A percentile compares a stretch with the other conserved stretches of the same genome.
Conservation (phyloP, 2,797 vertebrate species). For the Microctenopoma steveboyesi region DNA sequence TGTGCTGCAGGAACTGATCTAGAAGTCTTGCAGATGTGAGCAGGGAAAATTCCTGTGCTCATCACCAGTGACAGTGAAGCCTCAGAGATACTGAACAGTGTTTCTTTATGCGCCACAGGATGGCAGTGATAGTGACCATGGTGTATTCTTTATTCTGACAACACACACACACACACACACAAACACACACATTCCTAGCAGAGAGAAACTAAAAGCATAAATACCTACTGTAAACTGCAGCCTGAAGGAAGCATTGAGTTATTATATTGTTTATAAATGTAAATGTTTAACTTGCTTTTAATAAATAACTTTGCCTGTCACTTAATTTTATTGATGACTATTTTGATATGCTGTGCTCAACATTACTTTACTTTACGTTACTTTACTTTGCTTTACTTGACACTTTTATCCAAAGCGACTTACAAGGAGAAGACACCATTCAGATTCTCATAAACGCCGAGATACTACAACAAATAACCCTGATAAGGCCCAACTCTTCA, state of each 20-base stretch:
- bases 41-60: neutral
- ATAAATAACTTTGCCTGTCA: constrained; percentile 1
- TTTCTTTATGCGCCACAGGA: constrained; percentile 51
- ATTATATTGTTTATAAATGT: neutral
- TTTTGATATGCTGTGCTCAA: too few species aligned
- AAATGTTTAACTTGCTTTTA: constrained; percentile 4
- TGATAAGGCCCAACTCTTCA: too few species aligned
- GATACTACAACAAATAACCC: too few species aligned
- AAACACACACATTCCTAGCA: neutral
- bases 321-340: too few species aligned
- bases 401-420: too few species aligned
- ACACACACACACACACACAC: neutral
- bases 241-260: neutral
- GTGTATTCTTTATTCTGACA: constrained; percentile 1
- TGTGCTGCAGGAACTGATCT: neutral
- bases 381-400: too few species aligned
- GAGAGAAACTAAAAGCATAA: neutral
- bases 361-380: too few species aligned
- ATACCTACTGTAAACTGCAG: neutral
- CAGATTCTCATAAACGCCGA: too few species aligned
- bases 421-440: too few species aligned
- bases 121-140: constrained; percentile 47
- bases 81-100: constrained; percentile 1
- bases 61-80: neutral
- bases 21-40: neutral